Base-by-base conservation (phyloP, 2,797 vertebrate species). In the Scleropages formosus region DNA sequence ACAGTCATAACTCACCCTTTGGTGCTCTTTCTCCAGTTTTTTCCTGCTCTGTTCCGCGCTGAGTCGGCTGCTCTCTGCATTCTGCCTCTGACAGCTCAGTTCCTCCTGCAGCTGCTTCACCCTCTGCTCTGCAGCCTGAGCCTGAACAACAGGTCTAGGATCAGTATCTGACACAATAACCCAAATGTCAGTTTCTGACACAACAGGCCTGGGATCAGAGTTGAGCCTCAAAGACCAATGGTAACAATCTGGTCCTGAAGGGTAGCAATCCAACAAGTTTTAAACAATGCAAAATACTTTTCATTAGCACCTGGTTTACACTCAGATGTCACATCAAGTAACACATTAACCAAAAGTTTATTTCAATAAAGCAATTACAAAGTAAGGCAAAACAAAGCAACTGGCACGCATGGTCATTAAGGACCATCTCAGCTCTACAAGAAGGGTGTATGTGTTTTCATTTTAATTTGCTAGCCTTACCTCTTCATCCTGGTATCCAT, bases 51-150 rank as follows among this genome's bases (percentile, higher is more conserved):
- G 92, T 27, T 89, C 91, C 74, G 89, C 86, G 11, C 89, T 90
- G 66, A 89, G 84, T 61, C 92, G 85, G 80, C 83, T 90, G 80
- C 88, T 92, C 74, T 92, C 92, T 11, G 90, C 78, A 61, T 93
- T 94, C 83, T 93, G 92, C 26, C 91, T 88, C 77, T 92, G 91
- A 82, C 91, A 93, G 73, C 86, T 90, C 61, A 94, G 87, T 82
- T 94, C 93, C 74, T 94, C 93, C 67, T 92, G 91, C 6, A 93
- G 79, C 73, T 93, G 91, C 80, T 91, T 94, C 66, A 89, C 75
- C 78, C 81, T 88, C 75, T 88, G 88, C 79, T 94, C 91, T 22
- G 84, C 84, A 75, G 77, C 71, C 46, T 85, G 86, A n/a, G 78
- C 84, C 93, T 94, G 53, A 22, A 9, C 31, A 80, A 15, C 74